phyloP scores from a whole-genome alignment of 1,140 invertebrate species.

The Macrobrachium nipponense region DNA sequence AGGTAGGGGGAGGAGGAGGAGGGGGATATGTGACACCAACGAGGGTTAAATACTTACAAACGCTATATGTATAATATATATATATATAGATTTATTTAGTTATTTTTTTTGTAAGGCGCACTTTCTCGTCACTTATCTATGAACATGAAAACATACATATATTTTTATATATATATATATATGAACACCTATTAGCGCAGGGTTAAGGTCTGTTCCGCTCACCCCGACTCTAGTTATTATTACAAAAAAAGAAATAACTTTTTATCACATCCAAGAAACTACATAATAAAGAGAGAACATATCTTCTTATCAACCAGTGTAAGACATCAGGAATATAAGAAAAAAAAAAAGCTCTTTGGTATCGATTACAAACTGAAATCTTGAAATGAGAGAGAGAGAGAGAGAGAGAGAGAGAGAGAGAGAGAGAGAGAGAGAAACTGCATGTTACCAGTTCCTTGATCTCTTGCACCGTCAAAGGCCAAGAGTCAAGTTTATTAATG shows the following conservation, averaged over 20 bases:
- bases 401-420: conserved; percentile 4
- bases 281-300: not conserved
- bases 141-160: not conserved
- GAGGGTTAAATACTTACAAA: no score
- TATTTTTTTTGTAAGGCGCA: not conserved
- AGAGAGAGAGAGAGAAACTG: conserved; percentile 2
- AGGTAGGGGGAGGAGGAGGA: no score
- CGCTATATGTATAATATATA: not conserved
- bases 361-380: not conserved
- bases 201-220: no score
- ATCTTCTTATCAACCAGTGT: not conserved
- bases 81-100: conserved; percentile 12
- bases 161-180: no score
- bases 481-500: no score
- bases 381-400: not conserved
- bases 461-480: no score
- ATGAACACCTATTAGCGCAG: no score
- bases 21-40: no score
- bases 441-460: not conserved
- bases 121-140: not conserved
- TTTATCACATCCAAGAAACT: no score
- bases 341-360: not conserved
- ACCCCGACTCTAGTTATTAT: no score
- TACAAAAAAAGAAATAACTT: no score
- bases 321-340: not conserved